These are phyloP conservation scores for Leucoraja erinaceus DNA, from an alignment of 2,113 vertebrate species.

Conservation along the genomic window DNA sequence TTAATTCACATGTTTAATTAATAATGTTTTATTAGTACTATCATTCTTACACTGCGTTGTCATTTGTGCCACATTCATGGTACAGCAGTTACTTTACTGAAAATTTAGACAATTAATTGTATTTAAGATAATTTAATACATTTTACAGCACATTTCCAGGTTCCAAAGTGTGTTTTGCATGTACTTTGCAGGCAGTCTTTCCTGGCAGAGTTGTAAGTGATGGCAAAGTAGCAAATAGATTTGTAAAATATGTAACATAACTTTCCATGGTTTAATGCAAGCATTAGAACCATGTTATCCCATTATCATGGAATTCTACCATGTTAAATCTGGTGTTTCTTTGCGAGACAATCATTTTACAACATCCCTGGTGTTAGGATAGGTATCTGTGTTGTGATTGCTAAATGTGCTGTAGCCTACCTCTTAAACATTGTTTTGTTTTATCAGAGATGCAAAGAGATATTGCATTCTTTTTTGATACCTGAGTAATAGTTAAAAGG, in stretches of 20 bases:
- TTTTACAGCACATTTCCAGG: background rate
- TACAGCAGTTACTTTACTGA: background rate
- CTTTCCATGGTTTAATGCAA: background rate
- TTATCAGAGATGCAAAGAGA: background rate
- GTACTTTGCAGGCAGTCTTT: background rate
- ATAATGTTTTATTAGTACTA: no score
- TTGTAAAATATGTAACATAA: conserved; percentile 18
- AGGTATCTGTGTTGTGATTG: background rate
- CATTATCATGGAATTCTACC: background rate
- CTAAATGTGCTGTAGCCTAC: conserved; percentile 18
- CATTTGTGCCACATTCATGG: no score
- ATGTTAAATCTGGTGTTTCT: background rate
- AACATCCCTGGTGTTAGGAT: background rate
- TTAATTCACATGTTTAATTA: no score
- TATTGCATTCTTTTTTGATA: background rate
- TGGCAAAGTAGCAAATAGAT: conserved; percentile 13
- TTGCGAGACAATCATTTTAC: background rate
- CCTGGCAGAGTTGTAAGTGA: conserved; percentile 17
- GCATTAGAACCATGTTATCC: background rate
- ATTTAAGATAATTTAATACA: no score
- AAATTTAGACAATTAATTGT: background rate
- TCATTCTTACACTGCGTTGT: no score
- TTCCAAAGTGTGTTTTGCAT: background rate
- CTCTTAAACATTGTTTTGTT: background rate
- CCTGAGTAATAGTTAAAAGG: background rate